phyloP scores from a whole-genome alignment of 2,797 vertebrate species.

The Syncerus caffer region DNA sequence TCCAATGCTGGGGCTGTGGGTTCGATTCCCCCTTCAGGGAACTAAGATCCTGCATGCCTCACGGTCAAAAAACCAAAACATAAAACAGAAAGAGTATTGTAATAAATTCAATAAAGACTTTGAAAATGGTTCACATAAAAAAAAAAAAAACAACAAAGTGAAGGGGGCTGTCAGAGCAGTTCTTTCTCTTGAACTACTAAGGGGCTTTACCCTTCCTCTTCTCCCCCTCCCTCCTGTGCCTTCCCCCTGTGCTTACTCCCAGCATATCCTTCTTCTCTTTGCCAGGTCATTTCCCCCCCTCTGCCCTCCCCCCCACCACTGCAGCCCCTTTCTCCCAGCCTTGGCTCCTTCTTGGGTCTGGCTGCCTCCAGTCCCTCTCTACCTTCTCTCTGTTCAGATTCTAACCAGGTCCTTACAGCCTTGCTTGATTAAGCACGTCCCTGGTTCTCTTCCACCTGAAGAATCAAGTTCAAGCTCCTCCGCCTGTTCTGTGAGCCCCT shows the following conservation, averaged over 20 bases:
- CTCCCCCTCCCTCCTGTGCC: fast-evolving
- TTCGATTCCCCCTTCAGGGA: neutral
- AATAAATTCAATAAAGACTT: neutral
- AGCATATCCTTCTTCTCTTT: neutral
- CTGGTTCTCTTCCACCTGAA: neutral
- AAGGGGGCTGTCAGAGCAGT: neutral
- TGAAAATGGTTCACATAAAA: neutral
- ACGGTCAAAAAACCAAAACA: neutral
- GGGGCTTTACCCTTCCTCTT: neutral
- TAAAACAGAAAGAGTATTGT: neutral
- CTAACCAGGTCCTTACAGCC: neutral
- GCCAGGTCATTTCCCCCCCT: too few species aligned
- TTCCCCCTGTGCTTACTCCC: neutral
- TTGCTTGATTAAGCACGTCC: neutral
- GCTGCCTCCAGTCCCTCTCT: neutral
- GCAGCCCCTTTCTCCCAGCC: neutral
- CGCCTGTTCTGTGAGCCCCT: neutral
- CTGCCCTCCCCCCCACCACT: fast-evolving
- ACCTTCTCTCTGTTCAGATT: fast-evolving
- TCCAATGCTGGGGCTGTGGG: neutral
- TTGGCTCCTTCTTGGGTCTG: neutral
- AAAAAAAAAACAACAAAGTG: neutral
- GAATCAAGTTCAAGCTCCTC: neutral
- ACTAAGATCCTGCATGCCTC: neutral
- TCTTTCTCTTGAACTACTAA: fast-evolving